Evolutionary conservation across 2,888 invertebrate genomes (phyloP).

Genomic region (Monochamus alternatus): DNA sequence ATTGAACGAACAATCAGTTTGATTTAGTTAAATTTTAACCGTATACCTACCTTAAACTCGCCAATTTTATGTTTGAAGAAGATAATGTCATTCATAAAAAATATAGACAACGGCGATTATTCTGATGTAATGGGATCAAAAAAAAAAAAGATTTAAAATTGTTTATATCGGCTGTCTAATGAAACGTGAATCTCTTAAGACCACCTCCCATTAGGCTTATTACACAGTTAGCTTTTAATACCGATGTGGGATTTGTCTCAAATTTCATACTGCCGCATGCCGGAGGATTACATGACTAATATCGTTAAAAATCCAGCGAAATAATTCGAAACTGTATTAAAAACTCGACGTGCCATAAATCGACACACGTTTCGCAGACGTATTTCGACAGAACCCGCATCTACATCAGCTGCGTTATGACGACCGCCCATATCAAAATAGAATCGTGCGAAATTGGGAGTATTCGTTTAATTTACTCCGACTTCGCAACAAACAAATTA

Average conservation of each 20-base stretch:
- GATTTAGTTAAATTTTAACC: too few species aligned
- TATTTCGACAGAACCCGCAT: too few species aligned
- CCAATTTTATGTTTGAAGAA: too few species aligned
- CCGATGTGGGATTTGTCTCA: neutral
- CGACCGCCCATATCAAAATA: neutral
- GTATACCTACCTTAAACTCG: too few species aligned
- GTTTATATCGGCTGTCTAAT: neutral
- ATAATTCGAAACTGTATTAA: too few species aligned
- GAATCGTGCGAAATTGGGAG: neutral
- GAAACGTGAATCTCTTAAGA: neutral
- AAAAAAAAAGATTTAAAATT: neutral
- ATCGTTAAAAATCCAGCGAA: too few species aligned
- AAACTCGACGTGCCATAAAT: too few species aligned
- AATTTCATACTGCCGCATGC: constrained; percentile 2
- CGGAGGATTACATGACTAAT: neutral
- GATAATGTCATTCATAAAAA: too few species aligned
- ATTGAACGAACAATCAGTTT: too few species aligned
- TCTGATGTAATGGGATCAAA: neutral
- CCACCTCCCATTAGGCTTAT: constrained; percentile 10
- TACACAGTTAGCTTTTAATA: neutral
- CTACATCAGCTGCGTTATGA: neutral
- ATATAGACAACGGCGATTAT: too few species aligned
- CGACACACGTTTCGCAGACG: too few species aligned
- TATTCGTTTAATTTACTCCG: neutral
- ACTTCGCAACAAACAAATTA: neutral